Percentiles rank a stretch among this genome's conserved stretches.
Conservation (phyloP, 1,140 invertebrate species). For the Drosophila subobscura region DNA sequence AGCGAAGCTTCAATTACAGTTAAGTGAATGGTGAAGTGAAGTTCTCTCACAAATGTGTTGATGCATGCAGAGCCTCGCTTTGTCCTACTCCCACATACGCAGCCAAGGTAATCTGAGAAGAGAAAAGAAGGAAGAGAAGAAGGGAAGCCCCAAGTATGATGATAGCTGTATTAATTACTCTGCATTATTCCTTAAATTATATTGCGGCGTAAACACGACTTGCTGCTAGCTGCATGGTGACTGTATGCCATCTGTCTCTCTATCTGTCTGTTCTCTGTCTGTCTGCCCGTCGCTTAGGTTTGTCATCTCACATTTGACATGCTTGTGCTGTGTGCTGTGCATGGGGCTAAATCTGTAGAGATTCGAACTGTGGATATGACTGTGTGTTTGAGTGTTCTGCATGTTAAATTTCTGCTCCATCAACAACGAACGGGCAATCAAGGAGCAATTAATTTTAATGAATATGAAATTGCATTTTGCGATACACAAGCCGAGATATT, state of each 20-base stretch:
- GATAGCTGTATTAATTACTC: conserved; percentile 71
- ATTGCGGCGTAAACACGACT: conserved; percentile 42
- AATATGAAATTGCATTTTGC: conserved; percentile 56
- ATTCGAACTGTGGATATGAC: conserved; percentile 26
- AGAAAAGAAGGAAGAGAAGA: conserved; percentile 36
- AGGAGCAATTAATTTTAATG: conserved; percentile 70
- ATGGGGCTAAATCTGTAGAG: conserved; percentile 1
- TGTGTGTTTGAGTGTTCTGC: conserved; percentile 29
- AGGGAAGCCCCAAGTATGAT: conserved; percentile 5
- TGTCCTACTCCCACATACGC: conserved; percentile 6
- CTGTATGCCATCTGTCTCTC: conserved; percentile 1
- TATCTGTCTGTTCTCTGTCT: neutral
- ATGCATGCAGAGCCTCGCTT: conserved; percentile 13
- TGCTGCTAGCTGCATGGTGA: conserved; percentile 7
- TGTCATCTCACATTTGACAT: conserved; percentile 37
- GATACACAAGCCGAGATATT: conserved; percentile 41
- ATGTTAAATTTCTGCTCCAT: conserved; percentile 22
- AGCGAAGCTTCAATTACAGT: no score
- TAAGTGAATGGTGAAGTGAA: conserved; percentile 3
- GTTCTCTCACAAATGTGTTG: conserved; percentile 7
- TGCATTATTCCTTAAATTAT: conserved; percentile 69
- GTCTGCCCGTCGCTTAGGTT: conserved; percentile 31
- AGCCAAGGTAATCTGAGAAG: conserved; percentile 40
- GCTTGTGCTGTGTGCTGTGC: no score
- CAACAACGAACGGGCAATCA: conserved; percentile 31